Conservation (phyloP, 2,888 invertebrate genomes). For the Esperia sulphurella region DNA sequence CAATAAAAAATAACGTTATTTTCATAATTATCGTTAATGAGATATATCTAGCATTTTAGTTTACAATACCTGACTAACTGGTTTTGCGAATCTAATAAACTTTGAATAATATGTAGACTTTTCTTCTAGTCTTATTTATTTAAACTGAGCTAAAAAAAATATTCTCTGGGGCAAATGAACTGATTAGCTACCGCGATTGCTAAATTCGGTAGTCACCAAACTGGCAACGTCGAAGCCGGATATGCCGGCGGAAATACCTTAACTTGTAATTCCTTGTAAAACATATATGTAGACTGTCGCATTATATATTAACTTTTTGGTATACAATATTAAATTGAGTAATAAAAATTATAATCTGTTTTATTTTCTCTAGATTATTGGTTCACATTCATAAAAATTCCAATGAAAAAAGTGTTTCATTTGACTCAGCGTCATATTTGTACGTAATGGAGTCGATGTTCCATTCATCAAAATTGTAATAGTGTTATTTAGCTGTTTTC, state of each 20-base stretch:
- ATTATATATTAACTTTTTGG: background rate
- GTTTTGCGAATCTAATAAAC: no score
- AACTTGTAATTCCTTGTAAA: constrained; percentile 5
- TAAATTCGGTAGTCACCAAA: constrained; percentile 74
- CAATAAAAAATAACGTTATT: no score
- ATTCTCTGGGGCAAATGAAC: no score
- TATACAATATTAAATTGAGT: background rate
- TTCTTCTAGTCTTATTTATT: no score
- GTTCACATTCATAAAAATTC: constrained; percentile 38
- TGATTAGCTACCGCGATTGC: constrained; percentile 29
- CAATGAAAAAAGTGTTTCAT: constrained; percentile 41
- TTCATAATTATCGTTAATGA: no score
- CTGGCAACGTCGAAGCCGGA: constrained; percentile 68
- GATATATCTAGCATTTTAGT: no score
- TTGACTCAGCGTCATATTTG: constrained; percentile 81
- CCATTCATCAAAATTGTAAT: constrained; percentile 50
- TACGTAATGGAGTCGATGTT: constrained; percentile 83
- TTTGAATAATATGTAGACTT: no score
- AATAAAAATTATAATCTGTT: background rate
- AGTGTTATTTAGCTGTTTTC: constrained; percentile 46
- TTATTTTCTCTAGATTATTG: background rate
- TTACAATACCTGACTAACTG: no score
- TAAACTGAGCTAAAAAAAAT: no score
- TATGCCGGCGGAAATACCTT: constrained; percentile 31
- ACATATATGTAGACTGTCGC: background rate